A percentile compares a stretch with the other conserved stretches of the same genome.
These are phyloP conservation scores for Falco rusticolus DNA, from an alignment of 2,797 vertebrate species.

Conservation along the genomic window DNA sequence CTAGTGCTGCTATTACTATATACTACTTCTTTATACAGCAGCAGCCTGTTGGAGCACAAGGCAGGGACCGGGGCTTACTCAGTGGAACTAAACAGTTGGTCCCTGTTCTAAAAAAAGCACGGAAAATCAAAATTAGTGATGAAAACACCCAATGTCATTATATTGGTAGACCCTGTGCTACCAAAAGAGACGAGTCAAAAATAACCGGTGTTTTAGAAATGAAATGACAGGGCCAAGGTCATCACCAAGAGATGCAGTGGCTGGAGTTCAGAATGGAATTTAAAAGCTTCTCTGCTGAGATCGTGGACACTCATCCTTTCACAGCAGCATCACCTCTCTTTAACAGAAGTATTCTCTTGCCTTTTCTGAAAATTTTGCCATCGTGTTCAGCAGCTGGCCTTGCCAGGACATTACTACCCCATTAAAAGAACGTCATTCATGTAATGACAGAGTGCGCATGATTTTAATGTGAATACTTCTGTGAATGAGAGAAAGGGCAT, in stretches of 20 bases:
- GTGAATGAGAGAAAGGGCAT: constrained; percentile 51
- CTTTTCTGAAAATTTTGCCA: neutral
- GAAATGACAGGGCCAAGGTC: neutral
- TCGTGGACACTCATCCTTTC: neutral
- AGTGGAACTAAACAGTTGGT: neutral
- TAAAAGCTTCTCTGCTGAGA: neutral
- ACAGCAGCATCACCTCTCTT: neutral
- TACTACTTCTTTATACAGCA: neutral
- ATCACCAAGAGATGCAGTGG: neutral
- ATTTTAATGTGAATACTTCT: constrained; percentile 54
- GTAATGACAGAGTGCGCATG: neutral
- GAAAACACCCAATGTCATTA: neutral
- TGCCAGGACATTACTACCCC: constrained; percentile 27
- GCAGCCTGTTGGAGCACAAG: neutral
- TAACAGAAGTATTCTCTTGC: neutral
- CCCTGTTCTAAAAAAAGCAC: neutral
- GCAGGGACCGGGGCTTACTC: neutral
- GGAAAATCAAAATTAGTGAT: neutral
- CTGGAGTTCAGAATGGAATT: neutral
- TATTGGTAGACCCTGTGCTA: neutral
- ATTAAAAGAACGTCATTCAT: constrained; percentile 63
- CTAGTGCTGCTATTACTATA: neutral
- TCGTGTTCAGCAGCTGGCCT: constrained; percentile 33
- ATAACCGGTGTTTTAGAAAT: neutral
- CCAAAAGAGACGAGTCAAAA: neutral